A percentile compares a stretch with the other conserved stretches of the same genome.
These are phyloP conservation scores for Yponomeuta sedellus DNA, from an alignment of 2,888 invertebrate genomes.

Conservation along the genomic window DNA sequence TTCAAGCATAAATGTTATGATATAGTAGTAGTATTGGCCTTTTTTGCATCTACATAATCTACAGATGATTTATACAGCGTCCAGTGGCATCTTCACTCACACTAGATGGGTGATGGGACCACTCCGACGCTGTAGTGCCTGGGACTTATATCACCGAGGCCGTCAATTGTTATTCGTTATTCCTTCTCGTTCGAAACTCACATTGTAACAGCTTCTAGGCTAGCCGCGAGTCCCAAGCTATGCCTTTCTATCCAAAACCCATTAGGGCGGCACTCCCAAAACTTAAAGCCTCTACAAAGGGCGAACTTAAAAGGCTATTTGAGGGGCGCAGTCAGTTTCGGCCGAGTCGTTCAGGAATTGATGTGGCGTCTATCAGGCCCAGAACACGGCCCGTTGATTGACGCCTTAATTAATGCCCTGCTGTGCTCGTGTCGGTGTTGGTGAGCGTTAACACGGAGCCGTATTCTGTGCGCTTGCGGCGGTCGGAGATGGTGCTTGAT, in stretches of 20 bases:
- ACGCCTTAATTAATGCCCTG: not conserved
- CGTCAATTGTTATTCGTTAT: too few species aligned
- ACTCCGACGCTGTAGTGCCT: too few species aligned
- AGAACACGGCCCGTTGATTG: constrained; percentile 1
- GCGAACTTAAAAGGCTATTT: constrained; percentile 1
- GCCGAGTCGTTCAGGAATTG: not conserved
- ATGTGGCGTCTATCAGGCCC: constrained; percentile 1
- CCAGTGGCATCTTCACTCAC: too few species aligned
- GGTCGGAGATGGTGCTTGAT: not conserved
- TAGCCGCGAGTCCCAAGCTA: not conserved
- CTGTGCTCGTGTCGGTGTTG: not conserved
- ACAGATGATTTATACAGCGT: too few species aligned
- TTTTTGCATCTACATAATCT: too few species aligned
- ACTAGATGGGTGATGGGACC: too few species aligned
- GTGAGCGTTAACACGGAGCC: not conserved
- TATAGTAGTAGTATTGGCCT: too few species aligned
- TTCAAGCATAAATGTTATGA: too few species aligned
- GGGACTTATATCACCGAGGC: too few species aligned
- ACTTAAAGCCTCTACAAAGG: not conserved
- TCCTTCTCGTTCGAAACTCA: too few species aligned
- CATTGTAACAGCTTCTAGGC: too few species aligned
- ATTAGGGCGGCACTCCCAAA: not conserved
- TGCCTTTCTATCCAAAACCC: not conserved
- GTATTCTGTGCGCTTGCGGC: not conserved
- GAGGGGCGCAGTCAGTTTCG: not conserved